phyloP scores from a whole-genome alignment of 2,888 invertebrate species.

The Harpalus rubripes region DNA sequence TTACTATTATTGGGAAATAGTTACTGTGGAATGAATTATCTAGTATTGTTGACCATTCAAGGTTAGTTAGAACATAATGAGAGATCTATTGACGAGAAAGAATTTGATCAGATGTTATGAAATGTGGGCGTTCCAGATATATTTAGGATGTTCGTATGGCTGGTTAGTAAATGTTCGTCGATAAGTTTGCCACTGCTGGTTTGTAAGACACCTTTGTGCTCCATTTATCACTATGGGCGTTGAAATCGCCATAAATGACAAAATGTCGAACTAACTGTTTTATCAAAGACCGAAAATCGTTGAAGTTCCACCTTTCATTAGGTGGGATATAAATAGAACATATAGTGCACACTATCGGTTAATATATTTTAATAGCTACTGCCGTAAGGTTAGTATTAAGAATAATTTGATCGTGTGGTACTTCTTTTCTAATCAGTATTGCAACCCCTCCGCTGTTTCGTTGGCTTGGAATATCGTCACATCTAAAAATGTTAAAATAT shows the following conservation, averaged over 20 bases:
- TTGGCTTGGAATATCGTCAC: too few relatives aligned
- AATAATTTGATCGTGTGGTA: too few relatives aligned
- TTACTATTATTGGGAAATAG: slow-evolving; percentile 10
- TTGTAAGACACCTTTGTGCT: slow-evolving; percentile 11
- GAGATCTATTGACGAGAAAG: too few relatives aligned
- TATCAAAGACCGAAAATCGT: background rate
- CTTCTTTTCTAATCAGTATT: too few relatives aligned
- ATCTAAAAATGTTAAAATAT: background rate
- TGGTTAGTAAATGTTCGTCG: slow-evolving; percentile 14
- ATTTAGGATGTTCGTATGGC: slow-evolving; percentile 15
- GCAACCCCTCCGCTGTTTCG: too few relatives aligned
- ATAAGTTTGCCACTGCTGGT: slow-evolving; percentile 9
- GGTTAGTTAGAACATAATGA: background rate
- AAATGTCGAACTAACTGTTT: background rate
- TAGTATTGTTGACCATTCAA: slow-evolving; percentile 18
- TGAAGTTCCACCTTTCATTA: background rate
- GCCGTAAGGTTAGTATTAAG: too few relatives aligned
- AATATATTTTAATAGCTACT: too few relatives aligned
- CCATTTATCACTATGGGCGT: slow-evolving; percentile 10
- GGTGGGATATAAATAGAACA: slow-evolving; percentile 8
- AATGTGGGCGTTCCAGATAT: slow-evolving; percentile 10
- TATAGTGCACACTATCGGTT: too few relatives aligned
- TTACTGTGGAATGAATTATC: slow-evolving; percentile 4
- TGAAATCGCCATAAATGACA: background rate
- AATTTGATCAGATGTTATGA: background rate